Base-by-base conservation (phyloP, 2,888 invertebrate species). In the Icerya purchasi region DNA sequence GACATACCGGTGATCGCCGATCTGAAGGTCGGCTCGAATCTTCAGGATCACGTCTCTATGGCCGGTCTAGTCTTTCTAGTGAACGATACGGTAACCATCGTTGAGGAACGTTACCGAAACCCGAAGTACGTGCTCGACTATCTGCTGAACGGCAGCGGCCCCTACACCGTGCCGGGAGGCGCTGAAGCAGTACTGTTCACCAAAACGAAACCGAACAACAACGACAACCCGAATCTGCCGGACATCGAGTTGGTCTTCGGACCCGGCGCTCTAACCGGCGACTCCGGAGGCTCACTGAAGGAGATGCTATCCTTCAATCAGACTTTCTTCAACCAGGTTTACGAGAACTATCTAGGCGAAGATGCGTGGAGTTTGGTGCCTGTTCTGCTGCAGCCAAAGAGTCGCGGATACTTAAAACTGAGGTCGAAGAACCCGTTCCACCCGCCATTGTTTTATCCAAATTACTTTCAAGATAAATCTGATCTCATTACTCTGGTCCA, bases 371-470 rank as follows among this genome's bases (percentile, higher is more conserved):
- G 73, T 1, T 70, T 83, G 1, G 78, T 83, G 64, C 84, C 84
- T 0, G 81, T 84, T 73, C 68, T 85, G 36, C 77, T 85, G 70
- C 75, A 83, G 63, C 85, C 86, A 0, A 77, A 78, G 67, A 84
- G 84, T n/a, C 75, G 75, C 64, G 85, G 86, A 0, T 74, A 78
- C 62, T 70, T 86, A 0, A 72, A 72, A 63, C 68, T 81, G 10
- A 68, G 70, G 59, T 73, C 75, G 1, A 69, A 66, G 10, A 72
- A 82, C 68, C 81, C 82, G 0, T 70, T 74, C 50, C 74, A 78
- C 23, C 75, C 76, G 68, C 83, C 83, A 0, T 69, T 74, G 22
- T 75, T 84, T 58, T 78, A 86, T 64, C 84, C 87, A 0, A 86
- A 85, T 69, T 94, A 91, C 70, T 78, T 90, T 68, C 76, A 80